Evolutionary conservation across 2,888 invertebrate species (phyloP), one percentile per base, ranked within the genome.

Genomic region (Pegoplata infirma): DNA sequence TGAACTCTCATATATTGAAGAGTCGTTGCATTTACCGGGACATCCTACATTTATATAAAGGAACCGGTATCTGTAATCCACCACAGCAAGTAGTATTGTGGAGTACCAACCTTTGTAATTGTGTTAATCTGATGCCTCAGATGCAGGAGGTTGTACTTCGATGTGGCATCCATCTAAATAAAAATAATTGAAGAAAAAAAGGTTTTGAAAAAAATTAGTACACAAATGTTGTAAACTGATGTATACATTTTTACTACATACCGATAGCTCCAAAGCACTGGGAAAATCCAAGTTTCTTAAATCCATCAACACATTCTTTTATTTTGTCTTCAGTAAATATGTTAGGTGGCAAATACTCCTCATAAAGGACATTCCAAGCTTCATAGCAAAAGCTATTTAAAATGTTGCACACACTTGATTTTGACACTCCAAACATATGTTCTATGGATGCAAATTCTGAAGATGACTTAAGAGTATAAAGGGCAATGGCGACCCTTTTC

Each of bases 121-220:
- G n/a, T n/a, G n/a, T n/a, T n/a, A n/a, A n/a, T n/a, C n/a, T n/a
- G n/a, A n/a, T n/a, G n/a, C n/a, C n/a, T n/a, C n/a, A n/a, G n/a
- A n/a, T n/a, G n/a, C n/a, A n/a, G n/a, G n/a, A n/a, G n/a, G n/a
- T n/a, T n/a, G n/a, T n/a, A n/a, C n/a, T n/a, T n/a, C 72, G 51
- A 63, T 44, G 21, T 72, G 72, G 21, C 63, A 71, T n/a, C 55
- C 63, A 46, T 72, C 72, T 67, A n/a, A n/a, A 25, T 6, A 25
- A 6, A 25, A 25, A 6, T 25, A 25, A 25, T 5, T 5, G 5
- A 25, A 25, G 25, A 25, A 25, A 25, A 25, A 25, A 19, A 55
- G n/a, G n/a, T n/a, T n/a, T n/a, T n/a, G 5, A 5, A 16, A 40
- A 66, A 28, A 32, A 40, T 32, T 47, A 14, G n/a, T n/a, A 47